Conservation (phyloP, 2,113 vertebrate genomes). For the Nesoenas mayeri region DNA sequence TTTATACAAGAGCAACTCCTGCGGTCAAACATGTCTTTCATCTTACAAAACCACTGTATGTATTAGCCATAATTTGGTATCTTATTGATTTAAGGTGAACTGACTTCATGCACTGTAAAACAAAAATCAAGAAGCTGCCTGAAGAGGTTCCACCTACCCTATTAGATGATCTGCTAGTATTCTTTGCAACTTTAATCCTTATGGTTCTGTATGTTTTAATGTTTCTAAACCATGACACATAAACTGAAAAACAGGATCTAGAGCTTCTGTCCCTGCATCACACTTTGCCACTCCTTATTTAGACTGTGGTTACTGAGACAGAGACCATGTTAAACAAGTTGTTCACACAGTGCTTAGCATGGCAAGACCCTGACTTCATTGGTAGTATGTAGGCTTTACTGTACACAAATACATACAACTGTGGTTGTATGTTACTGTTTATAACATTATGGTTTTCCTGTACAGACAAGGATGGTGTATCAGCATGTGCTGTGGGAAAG, state of each 20-base stretch:
- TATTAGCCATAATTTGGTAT: background rate
- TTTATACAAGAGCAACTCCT: background rate
- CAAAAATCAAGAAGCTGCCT: background rate
- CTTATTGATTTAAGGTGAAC: background rate
- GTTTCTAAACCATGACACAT: background rate
- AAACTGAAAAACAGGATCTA: background rate
- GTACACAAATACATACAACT: background rate
- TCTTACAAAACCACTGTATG: background rate
- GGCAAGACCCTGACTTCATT: background rate
- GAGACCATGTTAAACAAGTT: background rate
- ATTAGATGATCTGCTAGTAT: background rate
- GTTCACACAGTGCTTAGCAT: background rate
- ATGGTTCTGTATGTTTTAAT: background rate
- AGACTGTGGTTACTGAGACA: background rate
- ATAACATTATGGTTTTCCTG: accelerated
- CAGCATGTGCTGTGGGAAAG: background rate
- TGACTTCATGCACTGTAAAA: background rate
- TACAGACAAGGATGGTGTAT: background rate
- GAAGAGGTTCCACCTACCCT: background rate
- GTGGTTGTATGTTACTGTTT: background rate
- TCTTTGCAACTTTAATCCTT: background rate
- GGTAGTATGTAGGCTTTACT: background rate
- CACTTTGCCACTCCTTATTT: background rate
- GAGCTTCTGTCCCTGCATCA: background rate
- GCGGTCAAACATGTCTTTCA: background rate